Base-by-base conservation (phyloP, 1,140 invertebrate genomes). In the Sycophila sp. region DNA sequence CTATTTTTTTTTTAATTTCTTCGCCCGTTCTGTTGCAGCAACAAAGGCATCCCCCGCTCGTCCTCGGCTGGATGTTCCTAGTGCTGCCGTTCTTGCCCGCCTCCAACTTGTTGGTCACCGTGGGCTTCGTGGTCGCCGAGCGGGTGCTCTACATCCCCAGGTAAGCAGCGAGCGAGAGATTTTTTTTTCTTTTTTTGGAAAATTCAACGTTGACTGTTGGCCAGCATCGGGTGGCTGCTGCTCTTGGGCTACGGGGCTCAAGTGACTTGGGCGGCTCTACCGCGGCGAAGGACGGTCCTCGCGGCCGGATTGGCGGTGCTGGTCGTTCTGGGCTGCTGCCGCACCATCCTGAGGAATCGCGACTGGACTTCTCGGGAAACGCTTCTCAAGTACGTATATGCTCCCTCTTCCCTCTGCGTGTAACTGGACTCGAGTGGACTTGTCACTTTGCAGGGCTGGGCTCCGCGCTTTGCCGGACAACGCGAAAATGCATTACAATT, bases 401-500 rank as follows among this genome's bases (percentile, higher is more conserved):
- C n/a, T n/a, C n/a, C n/a, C n/a, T n/a, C n/a, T n/a, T n/a, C n/a
- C n/a, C n/a, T n/a, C n/a, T n/a, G n/a, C n/a, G n/a, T n/a, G n/a
- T n/a, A n/a, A n/a, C n/a, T n/a, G n/a, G n/a, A n/a, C n/a, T n/a
- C n/a, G n/a, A n/a, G n/a, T n/a, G n/a, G n/a, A n/a, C n/a, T n/a
- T n/a, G n/a, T n/a, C n/a, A 36, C 42, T 28, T 30, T 69, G 55
- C 87, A 96, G 95, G 80, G 91, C 95, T 10, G 95, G 95, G 17
- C 81, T 96, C 32, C 87, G 89, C 72, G 90, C 92, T 3, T 81
- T 95, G 22, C 94, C 94, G 0, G 89, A 93, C 81, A 97, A 96
- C 81, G 94, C 94, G 26, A 96, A 97, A 86, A 91, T 95, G 85
- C 94, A 96, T 86, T 97, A 96, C 87, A 96, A 96, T 84, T 95